These are phyloP conservation scores for Monochamus alternatus DNA, from an alignment of 2,888 invertebrate genomes.

Conservation along the genomic window DNA sequence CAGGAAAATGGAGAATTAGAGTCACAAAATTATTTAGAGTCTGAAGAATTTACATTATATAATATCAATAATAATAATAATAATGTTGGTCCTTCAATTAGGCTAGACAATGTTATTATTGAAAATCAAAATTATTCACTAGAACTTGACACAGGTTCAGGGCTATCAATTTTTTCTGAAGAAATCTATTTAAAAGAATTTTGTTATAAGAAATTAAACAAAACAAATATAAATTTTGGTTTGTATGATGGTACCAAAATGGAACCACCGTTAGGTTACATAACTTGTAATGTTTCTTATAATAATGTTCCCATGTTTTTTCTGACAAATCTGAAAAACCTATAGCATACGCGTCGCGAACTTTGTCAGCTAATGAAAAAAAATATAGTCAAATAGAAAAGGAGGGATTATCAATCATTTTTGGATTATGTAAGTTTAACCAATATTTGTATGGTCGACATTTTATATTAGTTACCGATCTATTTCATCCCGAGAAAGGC, in stretches of 20 bases:
- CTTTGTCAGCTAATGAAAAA: neutral
- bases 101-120: too few relatives aligned
- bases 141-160: too few relatives aligned
- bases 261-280: neutral
- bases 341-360: neutral
- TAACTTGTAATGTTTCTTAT: neutral
- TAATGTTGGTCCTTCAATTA: too few relatives aligned
- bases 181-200: too few relatives aligned
- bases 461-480: constrained; percentile 20
- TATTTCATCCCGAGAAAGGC: constrained; percentile 26
- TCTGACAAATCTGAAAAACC: neutral
- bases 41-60: constrained; percentile 18
- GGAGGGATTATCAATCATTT: neutral
- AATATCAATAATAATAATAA: neutral
- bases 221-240: too few relatives aligned
- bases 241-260: too few relatives aligned
- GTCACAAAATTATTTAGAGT: constrained; percentile 26
- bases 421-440: neutral
- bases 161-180: too few relatives aligned
- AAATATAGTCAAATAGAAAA: neutral
- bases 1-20: too few relatives aligned
- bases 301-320: neutral
- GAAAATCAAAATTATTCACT: too few relatives aligned
- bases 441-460: neutral
- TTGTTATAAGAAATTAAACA: too few relatives aligned